These are phyloP conservation scores for Anabas testudineus DNA, from an alignment of 2,797 vertebrate genomes.

Conservation along the genomic window DNA sequence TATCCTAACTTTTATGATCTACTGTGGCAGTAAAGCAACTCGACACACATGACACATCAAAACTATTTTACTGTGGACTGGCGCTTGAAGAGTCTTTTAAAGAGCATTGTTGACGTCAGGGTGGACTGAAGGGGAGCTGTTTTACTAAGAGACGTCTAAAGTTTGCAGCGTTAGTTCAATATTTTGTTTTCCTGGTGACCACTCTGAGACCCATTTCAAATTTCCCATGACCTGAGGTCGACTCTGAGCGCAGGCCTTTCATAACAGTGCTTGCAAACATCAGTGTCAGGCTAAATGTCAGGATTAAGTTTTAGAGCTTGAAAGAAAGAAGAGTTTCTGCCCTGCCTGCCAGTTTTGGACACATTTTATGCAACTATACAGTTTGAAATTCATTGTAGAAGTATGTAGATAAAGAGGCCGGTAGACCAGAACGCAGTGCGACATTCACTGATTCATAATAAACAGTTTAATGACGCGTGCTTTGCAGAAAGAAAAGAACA, in stretches of 20 bases:
- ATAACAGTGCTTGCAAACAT: slow-evolving; percentile 33
- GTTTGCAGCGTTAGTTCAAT: slow-evolving; percentile 51
- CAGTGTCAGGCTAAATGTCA: slow-evolving; percentile 21
- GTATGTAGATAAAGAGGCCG: neutral
- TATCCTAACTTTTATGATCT: neutral
- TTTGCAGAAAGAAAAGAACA: neutral
- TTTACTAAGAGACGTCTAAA: slow-evolving; percentile 41
- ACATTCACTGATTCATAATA: neutral
- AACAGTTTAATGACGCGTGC: neutral
- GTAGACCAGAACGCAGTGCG: neutral
- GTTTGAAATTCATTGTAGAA: neutral
- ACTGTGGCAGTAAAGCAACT: neutral
- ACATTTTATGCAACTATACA: neutral
- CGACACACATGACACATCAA: neutral
- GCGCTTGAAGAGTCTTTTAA: slow-evolving; percentile 10
- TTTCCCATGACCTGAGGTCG: slow-evolving; percentile 73
- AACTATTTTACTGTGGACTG: neutral
- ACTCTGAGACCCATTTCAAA: slow-evolving; percentile 37
- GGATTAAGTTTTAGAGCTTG: slow-evolving; percentile 21
- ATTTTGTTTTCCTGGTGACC: slow-evolving; percentile 65
- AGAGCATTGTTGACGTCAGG: slow-evolving; percentile 11
- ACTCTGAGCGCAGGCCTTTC: slow-evolving; percentile 28
- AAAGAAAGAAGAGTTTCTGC: neutral
- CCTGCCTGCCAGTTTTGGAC: neutral
- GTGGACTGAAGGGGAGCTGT: slow-evolving; percentile 18